Conservation (phyloP, 2,797 vertebrate genomes). For the Lepilemur septentrionalis region DNA sequence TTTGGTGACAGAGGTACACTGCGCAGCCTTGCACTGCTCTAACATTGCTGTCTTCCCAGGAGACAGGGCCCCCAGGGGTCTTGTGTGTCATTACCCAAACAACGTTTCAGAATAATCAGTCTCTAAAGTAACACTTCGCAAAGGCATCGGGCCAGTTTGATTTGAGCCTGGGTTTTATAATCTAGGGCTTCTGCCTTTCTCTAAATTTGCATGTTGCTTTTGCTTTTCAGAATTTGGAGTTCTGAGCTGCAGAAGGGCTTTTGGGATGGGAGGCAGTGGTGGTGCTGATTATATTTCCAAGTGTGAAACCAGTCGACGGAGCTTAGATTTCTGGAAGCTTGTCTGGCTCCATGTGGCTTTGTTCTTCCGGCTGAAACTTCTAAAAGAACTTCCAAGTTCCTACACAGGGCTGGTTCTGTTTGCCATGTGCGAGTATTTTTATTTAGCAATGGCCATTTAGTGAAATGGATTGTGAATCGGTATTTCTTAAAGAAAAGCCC, state of each 20-base stretch:
- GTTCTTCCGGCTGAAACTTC: not conserved
- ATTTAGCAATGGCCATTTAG: not conserved
- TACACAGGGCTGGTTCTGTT: not conserved
- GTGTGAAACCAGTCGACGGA: not conserved
- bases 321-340: not conserved
- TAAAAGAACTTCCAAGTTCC: not conserved
- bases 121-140: not conserved
- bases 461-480: not conserved
- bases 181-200: not conserved
- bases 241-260: not conserved
- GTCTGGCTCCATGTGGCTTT: not conserved
- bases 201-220: not conserved
- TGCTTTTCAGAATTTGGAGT: not conserved
- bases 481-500: not conserved
- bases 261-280: not conserved
- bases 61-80: not conserved
- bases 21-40: fast-evolving
- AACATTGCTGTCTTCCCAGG: not conserved
- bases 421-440: not conserved
- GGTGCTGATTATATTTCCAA: not conserved
- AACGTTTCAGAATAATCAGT: not conserved
- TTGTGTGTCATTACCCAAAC: not conserved
- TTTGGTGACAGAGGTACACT: not conserved
- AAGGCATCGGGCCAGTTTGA: not conserved
- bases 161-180: not conserved